A percentile compares a stretch with the other conserved stretches of the same genome.
Conservation (phyloP, 2,888 invertebrate genomes). For the Amphiduros pacificus region DNA sequence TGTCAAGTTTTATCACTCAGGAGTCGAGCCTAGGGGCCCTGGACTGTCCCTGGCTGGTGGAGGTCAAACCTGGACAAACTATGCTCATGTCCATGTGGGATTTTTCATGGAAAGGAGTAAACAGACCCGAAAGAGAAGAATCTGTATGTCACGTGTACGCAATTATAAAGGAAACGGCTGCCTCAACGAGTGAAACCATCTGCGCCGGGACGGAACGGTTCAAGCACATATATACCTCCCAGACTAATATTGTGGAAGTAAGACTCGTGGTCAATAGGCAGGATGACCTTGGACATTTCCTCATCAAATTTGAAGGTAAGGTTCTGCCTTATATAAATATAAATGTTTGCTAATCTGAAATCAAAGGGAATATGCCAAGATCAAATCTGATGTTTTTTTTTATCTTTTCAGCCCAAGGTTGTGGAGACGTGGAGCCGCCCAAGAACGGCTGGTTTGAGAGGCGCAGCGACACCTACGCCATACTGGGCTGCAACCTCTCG, state of each 20-base stretch:
- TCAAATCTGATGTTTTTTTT: no score
- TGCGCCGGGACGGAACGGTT: conserved; percentile 19
- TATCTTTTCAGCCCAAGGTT: neutral
- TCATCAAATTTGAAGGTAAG: conserved; percentile 28
- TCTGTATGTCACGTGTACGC: conserved; percentile 9
- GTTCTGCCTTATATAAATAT: no score
- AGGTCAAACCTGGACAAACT: conserved; percentile 18
- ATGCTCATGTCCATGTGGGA: conserved; percentile 24
- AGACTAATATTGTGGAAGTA: conserved; percentile 22
- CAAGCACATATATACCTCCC: conserved; percentile 19
- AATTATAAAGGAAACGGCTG: conserved; percentile 11
- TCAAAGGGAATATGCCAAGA: no score
- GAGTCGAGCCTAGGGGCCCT: conserved; percentile 22
- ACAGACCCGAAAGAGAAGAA: no score
- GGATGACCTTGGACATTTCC: conserved; percentile 19
- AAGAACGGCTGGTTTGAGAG: neutral
- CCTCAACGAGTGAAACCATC: conserved; percentile 13
- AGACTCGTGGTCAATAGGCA: conserved; percentile 17
- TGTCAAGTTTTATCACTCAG: conserved; percentile 25
- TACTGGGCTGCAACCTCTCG: neutral
- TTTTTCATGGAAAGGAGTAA: conserved; percentile 9
- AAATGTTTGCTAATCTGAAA: no score
- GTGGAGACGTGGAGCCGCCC: neutral
- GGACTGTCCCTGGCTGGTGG: conserved; percentile 27
- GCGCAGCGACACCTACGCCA: neutral